Conservation (phyloP, 1,140 invertebrate genomes). For the Drosophila kanapiae region DNA sequence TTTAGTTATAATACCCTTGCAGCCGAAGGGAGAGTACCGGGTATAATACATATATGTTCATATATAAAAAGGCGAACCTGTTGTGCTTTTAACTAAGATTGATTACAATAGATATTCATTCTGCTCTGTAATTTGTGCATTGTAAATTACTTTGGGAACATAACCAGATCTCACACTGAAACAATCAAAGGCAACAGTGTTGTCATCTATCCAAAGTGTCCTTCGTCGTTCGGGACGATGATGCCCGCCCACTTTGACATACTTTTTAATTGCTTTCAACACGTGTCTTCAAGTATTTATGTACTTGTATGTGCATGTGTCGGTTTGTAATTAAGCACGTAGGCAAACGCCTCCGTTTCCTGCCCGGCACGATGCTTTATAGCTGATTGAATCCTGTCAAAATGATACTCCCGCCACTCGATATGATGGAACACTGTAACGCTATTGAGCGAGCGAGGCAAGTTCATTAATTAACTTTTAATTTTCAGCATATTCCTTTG, state of each 20-base stretch:
- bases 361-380: conserved; percentile 32
- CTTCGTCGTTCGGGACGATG: conserved; percentile 3
- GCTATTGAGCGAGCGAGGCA: conserved; percentile 1
- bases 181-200: conserved; percentile 24
- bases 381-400: conserved; percentile 79
- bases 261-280: conserved; percentile 77
- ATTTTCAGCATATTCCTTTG: conserved; percentile 5
- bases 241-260: conserved; percentile 41
- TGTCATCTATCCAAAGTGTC: conserved; percentile 16
- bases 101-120: neutral
- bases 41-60: too few relatives aligned
- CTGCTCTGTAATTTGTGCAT: neutral
- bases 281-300: conserved; percentile 33
- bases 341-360: conserved; percentile 42
- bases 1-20: neutral
- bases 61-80: neutral
- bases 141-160: conserved; percentile 7
- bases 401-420: conserved; percentile 44
- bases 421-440: conserved; percentile 15
- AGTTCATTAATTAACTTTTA: conserved; percentile 18
- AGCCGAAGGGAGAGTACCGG: neutral
- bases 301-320: conserved; percentile 37
- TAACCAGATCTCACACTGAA: neutral
- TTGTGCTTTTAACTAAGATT: conserved; percentile 17
- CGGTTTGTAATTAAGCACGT: conserved; percentile 76